A percentile compares a stretch with the other conserved stretches of the same genome.
Conservation (phyloP, 1,140 invertebrate species). For the Drosophila nannoptera region DNA sequence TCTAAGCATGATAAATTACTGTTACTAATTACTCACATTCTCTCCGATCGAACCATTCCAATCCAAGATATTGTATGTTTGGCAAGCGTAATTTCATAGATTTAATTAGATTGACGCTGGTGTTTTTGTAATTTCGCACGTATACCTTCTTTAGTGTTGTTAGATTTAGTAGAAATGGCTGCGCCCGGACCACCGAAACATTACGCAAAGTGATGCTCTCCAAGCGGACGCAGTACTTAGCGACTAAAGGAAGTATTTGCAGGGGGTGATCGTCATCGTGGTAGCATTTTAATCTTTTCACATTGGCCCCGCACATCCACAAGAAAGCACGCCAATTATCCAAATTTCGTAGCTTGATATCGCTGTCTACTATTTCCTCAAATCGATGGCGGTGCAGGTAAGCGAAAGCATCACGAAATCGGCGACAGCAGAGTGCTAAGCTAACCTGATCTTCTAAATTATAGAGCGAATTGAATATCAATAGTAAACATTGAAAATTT, state of each 20-base stretch:
- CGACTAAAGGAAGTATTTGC: constrained; percentile 54
- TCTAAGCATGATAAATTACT: background rate
- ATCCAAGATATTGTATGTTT: constrained; percentile 41
- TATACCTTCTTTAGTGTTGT: constrained; percentile 45
- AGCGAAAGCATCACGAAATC: constrained; percentile 61
- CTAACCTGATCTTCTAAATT: constrained; percentile 59
- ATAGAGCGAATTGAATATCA: constrained; percentile 52
- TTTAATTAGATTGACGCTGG: constrained; percentile 55
- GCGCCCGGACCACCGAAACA: constrained; percentile 45
- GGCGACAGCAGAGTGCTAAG: constrained; percentile 56
- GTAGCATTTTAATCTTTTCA: constrained; percentile 44
- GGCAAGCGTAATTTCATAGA: constrained; percentile 48
- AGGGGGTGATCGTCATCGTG: constrained; percentile 63
- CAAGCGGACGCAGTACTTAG: constrained; percentile 48
- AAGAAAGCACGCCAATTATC: constrained; percentile 66
- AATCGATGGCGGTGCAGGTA: constrained; percentile 51
- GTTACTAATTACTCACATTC: constrained; percentile 46
- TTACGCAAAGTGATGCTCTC: constrained; percentile 55
- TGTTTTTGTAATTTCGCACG: constrained; percentile 63
- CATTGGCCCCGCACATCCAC: constrained; percentile 56
- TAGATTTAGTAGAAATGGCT: constrained; percentile 45
- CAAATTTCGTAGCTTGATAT: constrained; percentile 46
- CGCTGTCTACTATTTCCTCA: constrained; percentile 46
- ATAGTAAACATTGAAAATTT: constrained; percentile 50
- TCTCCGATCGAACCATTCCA: constrained; percentile 58